Conservation (phyloP, 53 echinoderm and acorn worm genomes). For the Actinopyga echinites region DNA sequence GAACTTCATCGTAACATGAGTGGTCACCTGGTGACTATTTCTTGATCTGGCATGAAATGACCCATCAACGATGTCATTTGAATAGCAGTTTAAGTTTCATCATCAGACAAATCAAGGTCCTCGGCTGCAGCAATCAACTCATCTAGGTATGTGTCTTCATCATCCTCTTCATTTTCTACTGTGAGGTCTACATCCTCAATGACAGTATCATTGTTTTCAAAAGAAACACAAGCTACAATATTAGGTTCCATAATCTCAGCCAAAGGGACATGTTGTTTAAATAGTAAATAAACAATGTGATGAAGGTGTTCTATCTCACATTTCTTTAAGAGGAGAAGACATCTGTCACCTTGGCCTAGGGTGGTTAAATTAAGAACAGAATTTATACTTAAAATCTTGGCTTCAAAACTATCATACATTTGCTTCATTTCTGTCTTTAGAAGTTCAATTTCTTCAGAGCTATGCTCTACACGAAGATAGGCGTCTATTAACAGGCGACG, state of each 20-base stretch:
- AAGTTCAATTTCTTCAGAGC: neutral
- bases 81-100: no score
- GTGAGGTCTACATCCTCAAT: neutral
- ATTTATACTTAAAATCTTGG: neutral
- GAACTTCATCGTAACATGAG: no score
- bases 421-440: neutral
- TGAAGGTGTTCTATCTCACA: neutral
- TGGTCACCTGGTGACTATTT: no score
- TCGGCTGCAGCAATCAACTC: neutral
- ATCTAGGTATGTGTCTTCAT: slow-evolving; percentile 6
- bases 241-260: neutral
- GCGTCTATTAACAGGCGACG: neutral
- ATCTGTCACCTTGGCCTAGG: neutral
- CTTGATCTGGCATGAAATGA: no score
- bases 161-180: neutral
- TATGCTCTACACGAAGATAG: neutral
- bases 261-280: neutral
- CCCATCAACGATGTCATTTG: no score
- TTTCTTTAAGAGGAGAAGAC: neutral
- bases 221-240: neutral
- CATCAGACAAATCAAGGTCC: neutral
- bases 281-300: neutral
- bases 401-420: neutral
- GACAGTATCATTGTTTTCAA: neutral
- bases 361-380: neutral